Conservation (phyloP, 1,140 invertebrate species). For the Cherax destructor region DNA sequence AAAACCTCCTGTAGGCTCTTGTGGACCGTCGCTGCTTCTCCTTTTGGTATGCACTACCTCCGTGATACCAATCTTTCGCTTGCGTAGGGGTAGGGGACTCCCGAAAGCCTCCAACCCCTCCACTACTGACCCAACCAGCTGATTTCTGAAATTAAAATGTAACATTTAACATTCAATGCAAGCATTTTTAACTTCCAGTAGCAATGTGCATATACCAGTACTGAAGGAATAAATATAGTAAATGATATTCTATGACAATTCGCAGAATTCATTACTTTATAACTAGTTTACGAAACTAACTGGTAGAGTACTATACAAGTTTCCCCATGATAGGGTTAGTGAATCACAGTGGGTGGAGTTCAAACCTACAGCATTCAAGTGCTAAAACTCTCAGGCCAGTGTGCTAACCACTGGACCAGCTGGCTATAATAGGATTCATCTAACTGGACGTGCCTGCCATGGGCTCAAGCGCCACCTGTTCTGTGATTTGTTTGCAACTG, state of each 20-base stretch:
- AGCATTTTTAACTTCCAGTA: not conserved
- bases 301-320: too few species aligned
- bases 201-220: not conserved
- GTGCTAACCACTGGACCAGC: too few species aligned
- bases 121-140: slow-evolving; percentile 59
- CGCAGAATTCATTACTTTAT: too few species aligned
- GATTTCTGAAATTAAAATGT: slow-evolving; percentile 18
- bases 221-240: not conserved
- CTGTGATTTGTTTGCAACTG: too few species aligned
- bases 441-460: too few species aligned
- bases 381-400: too few species aligned
- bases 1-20: not conserved
- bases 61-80: slow-evolving; percentile 43
- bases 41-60: slow-evolving; percentile 24
- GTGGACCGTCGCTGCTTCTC: slow-evolving; percentile 18
- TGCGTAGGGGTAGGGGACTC: slow-evolving; percentile 54
- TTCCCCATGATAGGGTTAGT: too few species aligned
- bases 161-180: not conserved
- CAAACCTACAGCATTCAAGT: too few species aligned
- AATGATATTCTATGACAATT: not conserved
- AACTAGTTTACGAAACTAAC: too few species aligned
- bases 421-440: too few species aligned
- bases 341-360: too few species aligned
- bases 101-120: slow-evolving; percentile 47
- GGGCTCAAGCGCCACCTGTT: too few species aligned